Evolutionary conservation across 35 echinoderm and acorn worm genomes (phyloP).

Genomic region (Heliocidaris erythrogramma): DNA sequence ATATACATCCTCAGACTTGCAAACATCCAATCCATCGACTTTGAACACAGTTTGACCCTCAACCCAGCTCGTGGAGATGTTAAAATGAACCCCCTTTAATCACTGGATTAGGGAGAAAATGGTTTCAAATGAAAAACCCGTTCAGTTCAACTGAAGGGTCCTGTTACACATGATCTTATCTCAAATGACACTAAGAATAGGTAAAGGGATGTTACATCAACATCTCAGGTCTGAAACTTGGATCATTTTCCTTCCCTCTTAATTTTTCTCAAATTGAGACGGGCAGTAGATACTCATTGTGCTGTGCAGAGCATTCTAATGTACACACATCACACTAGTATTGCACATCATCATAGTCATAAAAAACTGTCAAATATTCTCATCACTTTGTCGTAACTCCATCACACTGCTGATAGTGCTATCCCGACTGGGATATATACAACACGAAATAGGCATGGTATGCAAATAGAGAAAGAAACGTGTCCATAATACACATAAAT

Average conservation of each 20-base stretch:
- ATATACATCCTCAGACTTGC: neutral
- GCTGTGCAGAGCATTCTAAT: slow-evolving; percentile 8
- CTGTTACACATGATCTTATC: neutral
- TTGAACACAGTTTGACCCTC: neutral
- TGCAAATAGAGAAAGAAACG: slow-evolving; percentile 4
- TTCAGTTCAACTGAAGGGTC: too few species aligned
- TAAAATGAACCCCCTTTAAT: neutral
- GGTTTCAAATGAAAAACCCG: too few species aligned
- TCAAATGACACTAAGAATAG: neutral
- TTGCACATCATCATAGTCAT: slow-evolving; percentile 17
- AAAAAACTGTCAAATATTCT: slow-evolving; percentile 6
- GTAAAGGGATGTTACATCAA: neutral
- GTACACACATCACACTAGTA: slow-evolving; percentile 11
- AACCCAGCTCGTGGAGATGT: neutral
- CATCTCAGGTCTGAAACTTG: neutral
- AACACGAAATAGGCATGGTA: neutral
- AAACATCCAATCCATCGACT: neutral
- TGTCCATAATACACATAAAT: neutral
- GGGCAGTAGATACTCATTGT: neutral
- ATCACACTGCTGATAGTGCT: neutral
- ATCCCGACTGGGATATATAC: neutral
- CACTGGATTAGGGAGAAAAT: too few species aligned
- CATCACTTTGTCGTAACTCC: neutral
- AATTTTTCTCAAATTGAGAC: neutral
- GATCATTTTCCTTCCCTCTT: neutral